Percentiles rank a stretch among this genome's conserved stretches.
These are phyloP conservation scores for Hyla sarda DNA, from an alignment of 2,113 vertebrate genomes.

Conservation along the genomic window DNA sequence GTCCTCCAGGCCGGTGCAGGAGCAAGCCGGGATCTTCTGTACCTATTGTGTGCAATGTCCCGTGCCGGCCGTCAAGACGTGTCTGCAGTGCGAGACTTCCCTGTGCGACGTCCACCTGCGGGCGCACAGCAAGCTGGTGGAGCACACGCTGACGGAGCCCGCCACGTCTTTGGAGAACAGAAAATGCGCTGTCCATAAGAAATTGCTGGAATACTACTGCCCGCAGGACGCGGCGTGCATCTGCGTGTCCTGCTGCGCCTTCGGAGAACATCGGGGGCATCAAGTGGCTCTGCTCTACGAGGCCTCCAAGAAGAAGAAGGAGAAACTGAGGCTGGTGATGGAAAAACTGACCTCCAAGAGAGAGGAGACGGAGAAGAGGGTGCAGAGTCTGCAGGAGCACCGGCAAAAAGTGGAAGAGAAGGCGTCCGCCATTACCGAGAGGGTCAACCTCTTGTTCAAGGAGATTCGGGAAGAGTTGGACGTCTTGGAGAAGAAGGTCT, in stretches of 20 bases:
- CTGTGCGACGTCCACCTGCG: slow-evolving; percentile 21
- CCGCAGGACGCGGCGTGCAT: neutral
- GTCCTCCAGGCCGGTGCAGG: slow-evolving; percentile 72
- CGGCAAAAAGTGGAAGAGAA: slow-evolving; percentile 19
- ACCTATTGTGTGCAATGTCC: slow-evolving; percentile 36
- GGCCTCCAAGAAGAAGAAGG: slow-evolving; percentile 41
- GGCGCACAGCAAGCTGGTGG: slow-evolving; percentile 11
- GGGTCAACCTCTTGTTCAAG: slow-evolving; percentile 29
- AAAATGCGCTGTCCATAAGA: slow-evolving; percentile 21
- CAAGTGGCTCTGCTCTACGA: slow-evolving; percentile 26
- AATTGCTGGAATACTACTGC: slow-evolving; percentile 39
- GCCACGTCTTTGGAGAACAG: neutral
- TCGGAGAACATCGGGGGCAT: slow-evolving; percentile 34
- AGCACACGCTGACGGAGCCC: slow-evolving; percentile 32
- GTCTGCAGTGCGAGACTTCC: slow-evolving; percentile 42
- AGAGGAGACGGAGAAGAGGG: slow-evolving; percentile 18
- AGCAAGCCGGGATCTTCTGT: slow-evolving; percentile 54
- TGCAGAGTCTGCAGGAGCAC: slow-evolving; percentile 15
- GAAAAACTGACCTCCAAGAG: neutral
- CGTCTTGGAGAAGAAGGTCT: slow-evolving; percentile 20
- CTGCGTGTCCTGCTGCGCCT: slow-evolving; percentile 34
- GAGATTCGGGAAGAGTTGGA: slow-evolving; percentile 32
- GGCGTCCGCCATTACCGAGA: neutral
- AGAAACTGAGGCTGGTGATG: neutral
- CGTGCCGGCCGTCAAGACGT: slow-evolving; percentile 13